These are phyloP conservation scores for Sinocyclocheilus rhinocerous DNA, from an alignment of 2,113 vertebrate genomes.

Conservation along the genomic window DNA sequence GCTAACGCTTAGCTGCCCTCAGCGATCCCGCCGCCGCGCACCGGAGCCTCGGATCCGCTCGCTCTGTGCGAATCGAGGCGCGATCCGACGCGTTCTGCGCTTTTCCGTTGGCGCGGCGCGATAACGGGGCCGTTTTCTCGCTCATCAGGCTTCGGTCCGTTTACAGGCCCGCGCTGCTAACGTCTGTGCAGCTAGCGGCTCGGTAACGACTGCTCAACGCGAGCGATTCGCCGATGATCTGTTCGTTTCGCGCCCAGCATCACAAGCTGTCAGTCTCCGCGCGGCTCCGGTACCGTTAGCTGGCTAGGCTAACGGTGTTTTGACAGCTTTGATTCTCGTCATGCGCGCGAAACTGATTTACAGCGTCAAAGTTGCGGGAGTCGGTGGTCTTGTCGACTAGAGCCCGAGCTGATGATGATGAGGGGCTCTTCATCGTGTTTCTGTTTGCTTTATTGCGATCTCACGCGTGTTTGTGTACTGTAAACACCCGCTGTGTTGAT, in stretches of 20 bases:
- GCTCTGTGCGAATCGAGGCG: not conserved
- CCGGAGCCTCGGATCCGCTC: not conserved
- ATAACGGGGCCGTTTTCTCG: not conserved
- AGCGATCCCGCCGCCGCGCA: not conserved
- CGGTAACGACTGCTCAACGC: not conserved
- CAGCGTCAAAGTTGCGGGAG: not conserved
- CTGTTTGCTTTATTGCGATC: not conserved
- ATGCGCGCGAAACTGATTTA: conserved; percentile 32
- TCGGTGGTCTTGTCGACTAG: too few relatives aligned
- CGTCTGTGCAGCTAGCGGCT: not conserved
- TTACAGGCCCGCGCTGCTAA: conserved; percentile 28
- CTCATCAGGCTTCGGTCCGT: not conserved
- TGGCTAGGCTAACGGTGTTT: conserved; percentile 12
- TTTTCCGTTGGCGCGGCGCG: not conserved
- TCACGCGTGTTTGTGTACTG: not conserved
- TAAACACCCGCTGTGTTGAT: too few relatives aligned
- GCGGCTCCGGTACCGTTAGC: not conserved
- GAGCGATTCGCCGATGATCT: not conserved
- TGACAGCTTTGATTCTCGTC: conserved; percentile 37
- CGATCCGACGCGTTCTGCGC: not conserved
- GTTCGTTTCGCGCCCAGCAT: too few relatives aligned
- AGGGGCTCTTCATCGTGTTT: not conserved
- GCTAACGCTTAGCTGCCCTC: conserved; percentile 34
- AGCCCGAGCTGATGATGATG: not conserved
- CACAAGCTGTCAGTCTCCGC: not conserved